phyloP scores from a whole-genome alignment of 2,888 invertebrate species.

The Cosmia trapezina region DNA sequence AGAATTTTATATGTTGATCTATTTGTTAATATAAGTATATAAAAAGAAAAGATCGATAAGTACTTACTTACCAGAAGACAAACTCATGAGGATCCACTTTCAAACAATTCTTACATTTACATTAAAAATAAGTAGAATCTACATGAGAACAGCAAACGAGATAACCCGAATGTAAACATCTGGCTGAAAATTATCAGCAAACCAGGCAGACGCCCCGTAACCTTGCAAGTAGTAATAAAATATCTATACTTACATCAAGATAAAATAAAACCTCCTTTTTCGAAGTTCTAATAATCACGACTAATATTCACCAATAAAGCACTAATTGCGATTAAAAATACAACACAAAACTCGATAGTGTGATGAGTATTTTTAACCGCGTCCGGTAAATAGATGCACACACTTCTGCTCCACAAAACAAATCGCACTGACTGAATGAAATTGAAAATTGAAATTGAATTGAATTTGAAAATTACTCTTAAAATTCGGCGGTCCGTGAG shows the following conservation, averaged over 20 bases:
- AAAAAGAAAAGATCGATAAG: background rate
- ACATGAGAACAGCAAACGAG: background rate
- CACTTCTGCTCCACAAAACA: constrained; percentile 16
- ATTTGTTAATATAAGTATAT: background rate
- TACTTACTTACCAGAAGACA: background rate
- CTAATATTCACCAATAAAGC: background rate
- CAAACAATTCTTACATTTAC: background rate
- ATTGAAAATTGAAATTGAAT: background rate
- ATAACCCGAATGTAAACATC: constrained; percentile 21
- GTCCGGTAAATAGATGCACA: background rate
- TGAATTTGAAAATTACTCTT: background rate
- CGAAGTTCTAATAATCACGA: background rate
- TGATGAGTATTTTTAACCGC: background rate
- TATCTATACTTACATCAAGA: constrained; percentile 40
- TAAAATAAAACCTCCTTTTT: constrained; percentile 20
- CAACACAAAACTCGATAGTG: background rate
- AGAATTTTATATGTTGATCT: background rate
- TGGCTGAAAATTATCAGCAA: constrained; percentile 16
- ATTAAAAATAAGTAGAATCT: background rate
- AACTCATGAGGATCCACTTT: background rate
- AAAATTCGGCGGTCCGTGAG: constrained; percentile 13
- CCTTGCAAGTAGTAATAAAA: constrained; percentile 39
- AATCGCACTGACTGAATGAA: background rate
- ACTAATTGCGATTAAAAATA: background rate
- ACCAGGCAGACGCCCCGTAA: constrained; percentile 2